These are phyloP conservation scores for Drosophila kanapiae DNA, from an alignment of 1,140 invertebrate genomes.

Conservation along the genomic window DNA sequence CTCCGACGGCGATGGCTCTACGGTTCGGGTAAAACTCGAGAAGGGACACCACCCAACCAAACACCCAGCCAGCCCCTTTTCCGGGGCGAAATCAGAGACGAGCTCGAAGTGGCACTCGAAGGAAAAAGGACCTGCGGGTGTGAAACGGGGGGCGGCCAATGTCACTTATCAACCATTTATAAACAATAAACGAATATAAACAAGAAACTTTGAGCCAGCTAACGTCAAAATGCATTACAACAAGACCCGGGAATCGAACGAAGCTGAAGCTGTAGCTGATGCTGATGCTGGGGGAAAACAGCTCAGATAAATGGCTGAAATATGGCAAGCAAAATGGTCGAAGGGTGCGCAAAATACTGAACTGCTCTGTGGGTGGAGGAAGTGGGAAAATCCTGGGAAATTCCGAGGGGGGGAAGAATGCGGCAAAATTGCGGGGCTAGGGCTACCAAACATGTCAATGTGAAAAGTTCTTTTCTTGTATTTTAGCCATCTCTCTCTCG, in stretches of 20 bases:
- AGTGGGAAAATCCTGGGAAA: constrained; percentile 11
- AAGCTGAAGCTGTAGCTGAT: background rate
- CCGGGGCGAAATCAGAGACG: constrained; percentile 26
- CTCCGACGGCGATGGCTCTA: constrained; percentile 8
- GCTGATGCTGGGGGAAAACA: background rate
- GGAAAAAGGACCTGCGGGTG: background rate
- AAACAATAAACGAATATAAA: constrained; percentile 83
- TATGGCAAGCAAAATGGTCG: constrained; percentile 72
- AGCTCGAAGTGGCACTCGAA: constrained; percentile 27
- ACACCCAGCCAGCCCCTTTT: background rate
- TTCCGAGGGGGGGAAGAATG: background rate
- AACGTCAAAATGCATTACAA: constrained; percentile 76
- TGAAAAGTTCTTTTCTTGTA: constrained; percentile 69
- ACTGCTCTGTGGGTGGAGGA: constrained; percentile 9
- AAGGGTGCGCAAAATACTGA: constrained; percentile 66
- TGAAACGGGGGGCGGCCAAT: constrained; percentile 6
- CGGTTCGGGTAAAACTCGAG: no score
- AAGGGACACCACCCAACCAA: no score
- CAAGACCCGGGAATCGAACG: constrained; percentile 36
- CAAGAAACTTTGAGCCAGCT: constrained; percentile 72
- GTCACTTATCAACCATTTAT: constrained; percentile 82
- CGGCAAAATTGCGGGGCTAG: constrained; percentile 29
- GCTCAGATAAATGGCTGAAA: constrained; percentile 75
- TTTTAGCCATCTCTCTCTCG: constrained; percentile 12
- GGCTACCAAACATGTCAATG: constrained; percentile 74